A percentile compares a stretch with the other conserved stretches of the same genome.
phyloP scores from a whole-genome alignment of 2,113 vertebrate species.

The Irena cyanogastra region DNA sequence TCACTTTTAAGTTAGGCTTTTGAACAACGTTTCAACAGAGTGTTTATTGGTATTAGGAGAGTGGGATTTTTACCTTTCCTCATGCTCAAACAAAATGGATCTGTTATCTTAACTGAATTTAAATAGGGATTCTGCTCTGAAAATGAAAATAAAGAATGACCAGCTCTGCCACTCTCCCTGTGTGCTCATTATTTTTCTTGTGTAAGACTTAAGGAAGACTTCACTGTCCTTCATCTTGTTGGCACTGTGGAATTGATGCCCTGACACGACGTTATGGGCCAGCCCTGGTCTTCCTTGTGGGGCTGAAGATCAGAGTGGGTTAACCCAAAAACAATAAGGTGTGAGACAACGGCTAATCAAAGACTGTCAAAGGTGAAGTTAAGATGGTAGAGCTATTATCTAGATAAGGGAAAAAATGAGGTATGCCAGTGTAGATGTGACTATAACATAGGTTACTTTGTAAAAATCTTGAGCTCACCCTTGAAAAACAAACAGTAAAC shows the following conservation, averaged over 20 bases:
- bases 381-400: background rate
- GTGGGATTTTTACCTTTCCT: background rate
- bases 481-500: background rate
- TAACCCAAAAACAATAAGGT: background rate
- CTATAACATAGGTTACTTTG: background rate
- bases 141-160: background rate
- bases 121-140: background rate
- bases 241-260: background rate
- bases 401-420: background rate
- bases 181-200: background rate
- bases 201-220: background rate
- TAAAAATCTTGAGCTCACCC: background rate
- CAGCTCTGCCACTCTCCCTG: background rate
- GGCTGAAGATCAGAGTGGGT: background rate
- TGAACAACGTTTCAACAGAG: background rate
- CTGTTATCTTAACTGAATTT: background rate
- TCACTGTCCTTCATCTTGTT: background rate
- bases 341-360: background rate
- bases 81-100: background rate
- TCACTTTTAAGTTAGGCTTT: background rate
- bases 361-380: background rate
- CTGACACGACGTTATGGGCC: fast-evolving
- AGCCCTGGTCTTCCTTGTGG: background rate
- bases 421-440: background rate
- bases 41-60: background rate